Percentiles rank a stretch among this genome's conserved stretches.
phyloP scores from a whole-genome alignment of 2,888 invertebrate genomes.

The Metellina segmentata region DNA sequence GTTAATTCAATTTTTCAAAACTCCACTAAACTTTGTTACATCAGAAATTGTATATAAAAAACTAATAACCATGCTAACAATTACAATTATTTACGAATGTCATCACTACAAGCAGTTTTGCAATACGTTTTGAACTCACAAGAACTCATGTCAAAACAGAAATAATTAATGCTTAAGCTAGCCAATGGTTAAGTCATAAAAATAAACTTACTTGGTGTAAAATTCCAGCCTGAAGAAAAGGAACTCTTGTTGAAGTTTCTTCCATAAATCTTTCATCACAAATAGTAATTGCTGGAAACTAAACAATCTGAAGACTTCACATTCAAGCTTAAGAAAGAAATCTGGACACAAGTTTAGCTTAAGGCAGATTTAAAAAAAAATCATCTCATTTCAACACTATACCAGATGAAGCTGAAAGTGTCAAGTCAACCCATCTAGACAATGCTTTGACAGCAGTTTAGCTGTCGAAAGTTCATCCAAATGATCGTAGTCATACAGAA shows the following conservation, averaged over 20 bases:
- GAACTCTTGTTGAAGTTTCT: neutral
- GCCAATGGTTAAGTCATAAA: neutral
- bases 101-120: no score
- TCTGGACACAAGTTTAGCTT: slow-evolving; percentile 12
- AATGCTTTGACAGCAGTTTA: neutral
- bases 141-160: no score
- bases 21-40: no score
- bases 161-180: no score
- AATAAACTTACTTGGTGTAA: neutral
- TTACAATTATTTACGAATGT: no score
- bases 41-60: no score
- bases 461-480: neutral
- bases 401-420: neutral
- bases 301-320: neutral
- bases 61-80: no score
- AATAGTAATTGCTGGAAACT: neutral
- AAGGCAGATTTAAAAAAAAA: neutral
- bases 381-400: neutral
- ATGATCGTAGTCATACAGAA: neutral
- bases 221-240: neutral
- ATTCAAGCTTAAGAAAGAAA: slow-evolving; percentile 21
- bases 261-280: neutral
- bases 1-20: no score
- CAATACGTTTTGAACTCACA: no score
- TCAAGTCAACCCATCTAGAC: neutral